Percentiles rank a stretch among this genome's conserved stretches.
Evolutionary conservation across 2,797 vertebrate genomes (phyloP).

Genomic region (Ara ararauna): DNA sequence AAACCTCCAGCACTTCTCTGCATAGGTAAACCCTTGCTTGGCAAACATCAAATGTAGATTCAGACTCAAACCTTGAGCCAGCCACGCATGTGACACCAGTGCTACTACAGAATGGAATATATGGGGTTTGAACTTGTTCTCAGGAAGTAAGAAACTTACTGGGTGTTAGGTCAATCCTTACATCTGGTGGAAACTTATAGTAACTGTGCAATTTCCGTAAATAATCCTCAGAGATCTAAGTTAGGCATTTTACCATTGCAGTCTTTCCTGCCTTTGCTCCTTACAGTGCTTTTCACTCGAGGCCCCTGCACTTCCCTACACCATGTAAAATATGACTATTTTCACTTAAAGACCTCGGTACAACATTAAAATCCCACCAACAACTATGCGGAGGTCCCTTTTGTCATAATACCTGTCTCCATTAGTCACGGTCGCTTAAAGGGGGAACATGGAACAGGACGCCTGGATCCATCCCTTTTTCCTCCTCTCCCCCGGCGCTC

Average conservation of each 20-base stretch:
- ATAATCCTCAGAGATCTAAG: neutral
- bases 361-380: neutral
- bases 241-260: neutral
- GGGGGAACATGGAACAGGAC: rapidly evolving
- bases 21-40: neutral
- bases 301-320: neutral
- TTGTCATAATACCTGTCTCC: neutral
- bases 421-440: neutral
- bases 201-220: conserved; percentile 56
- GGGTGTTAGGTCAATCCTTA: conserved; percentile 19
- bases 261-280: conserved; percentile 23
- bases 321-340: neutral
- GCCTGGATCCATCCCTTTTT: neutral
- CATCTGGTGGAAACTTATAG: neutral
- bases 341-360: neutral
- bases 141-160: neutral
- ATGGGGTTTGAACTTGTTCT: neutral
- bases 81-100: rapidly evolving
- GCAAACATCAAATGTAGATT: neutral
- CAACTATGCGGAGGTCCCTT: neutral
- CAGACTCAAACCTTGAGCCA: neutral
- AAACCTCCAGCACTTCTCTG: neutral
- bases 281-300: neutral
- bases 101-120: neutral
- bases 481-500: neutral